These are phyloP conservation scores for Anolis sagrei DNA, from an alignment of 2,113 vertebrate species.

Conservation along the genomic window DNA sequence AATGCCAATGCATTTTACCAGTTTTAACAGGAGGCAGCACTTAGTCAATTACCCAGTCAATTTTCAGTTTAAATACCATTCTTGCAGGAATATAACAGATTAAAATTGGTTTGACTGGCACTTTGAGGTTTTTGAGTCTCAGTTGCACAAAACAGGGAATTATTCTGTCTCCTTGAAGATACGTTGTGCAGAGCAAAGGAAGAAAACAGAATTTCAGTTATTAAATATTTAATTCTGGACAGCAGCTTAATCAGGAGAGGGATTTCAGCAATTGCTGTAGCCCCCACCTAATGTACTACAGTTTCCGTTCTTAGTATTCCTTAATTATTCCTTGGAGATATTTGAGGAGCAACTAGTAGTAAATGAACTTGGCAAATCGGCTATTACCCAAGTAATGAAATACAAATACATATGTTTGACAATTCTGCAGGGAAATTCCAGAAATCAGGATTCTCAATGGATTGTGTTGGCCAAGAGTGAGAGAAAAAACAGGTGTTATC, in stretches of 20 bases:
- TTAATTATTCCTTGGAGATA: conserved; percentile 85
- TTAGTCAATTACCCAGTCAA: conserved; percentile 73
- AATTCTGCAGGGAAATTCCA: conserved; percentile 79
- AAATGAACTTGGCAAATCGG: conserved; percentile 85
- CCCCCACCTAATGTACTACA: conserved; percentile 76
- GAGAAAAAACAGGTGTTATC: conserved; percentile 80
- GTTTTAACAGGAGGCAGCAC: conserved; percentile 65
- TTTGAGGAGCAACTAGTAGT: conserved; percentile 83
- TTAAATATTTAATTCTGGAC: conserved; percentile 84
- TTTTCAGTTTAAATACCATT: conserved; percentile 76
- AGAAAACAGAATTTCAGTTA: conserved; percentile 79
- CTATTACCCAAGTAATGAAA: conserved; percentile 84
- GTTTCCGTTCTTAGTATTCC: conserved; percentile 83
- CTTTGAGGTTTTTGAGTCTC: conserved; percentile 62
- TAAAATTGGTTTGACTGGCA: conserved; percentile 66
- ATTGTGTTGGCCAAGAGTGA: conserved; percentile 77
- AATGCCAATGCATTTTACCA: conserved; percentile 63
- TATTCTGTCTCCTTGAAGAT: conserved; percentile 71
- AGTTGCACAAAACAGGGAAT: conserved; percentile 66
- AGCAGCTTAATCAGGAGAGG: conserved; percentile 83
- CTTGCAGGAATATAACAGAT: conserved; percentile 60
- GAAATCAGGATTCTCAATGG: conserved; percentile 76
- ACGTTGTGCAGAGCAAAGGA: conserved; percentile 70
- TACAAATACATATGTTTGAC: conserved; percentile 87
- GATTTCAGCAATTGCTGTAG: conserved; percentile 80